phyloP scores from a whole-genome alignment of 2,113 vertebrate genomes.

The Forbesichthys papilliferus region DNA sequence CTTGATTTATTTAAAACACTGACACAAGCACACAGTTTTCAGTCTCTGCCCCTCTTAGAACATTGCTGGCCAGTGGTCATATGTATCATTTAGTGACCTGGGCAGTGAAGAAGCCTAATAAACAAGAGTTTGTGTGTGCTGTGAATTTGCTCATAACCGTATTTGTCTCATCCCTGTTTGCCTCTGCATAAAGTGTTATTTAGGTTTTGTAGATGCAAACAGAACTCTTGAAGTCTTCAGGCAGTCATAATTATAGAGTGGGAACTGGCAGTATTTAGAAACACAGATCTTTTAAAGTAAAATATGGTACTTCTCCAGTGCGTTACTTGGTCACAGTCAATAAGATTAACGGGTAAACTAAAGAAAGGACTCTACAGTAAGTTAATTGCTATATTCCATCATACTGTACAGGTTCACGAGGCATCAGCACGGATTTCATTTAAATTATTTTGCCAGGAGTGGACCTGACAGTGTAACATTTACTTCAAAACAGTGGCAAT shows the following conservation, averaged over 20 bases:
- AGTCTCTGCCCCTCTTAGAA: conserved; percentile 56
- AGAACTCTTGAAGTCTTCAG: conserved; percentile 31
- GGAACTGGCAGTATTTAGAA: conserved; percentile 60
- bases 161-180: conserved; percentile 42
- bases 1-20: conserved; percentile 28
- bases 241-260: conserved; percentile 32
- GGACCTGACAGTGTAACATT: conserved; percentile 39
- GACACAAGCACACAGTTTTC: conserved; percentile 35
- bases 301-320: conserved; percentile 38
- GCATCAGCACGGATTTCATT: conserved; percentile 10
- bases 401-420: conserved; percentile 9
- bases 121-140: conserved; percentile 56
- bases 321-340: conserved; percentile 66
- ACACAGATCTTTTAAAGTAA: conserved; percentile 18
- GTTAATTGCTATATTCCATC: conserved; percentile 56
- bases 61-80: conserved; percentile 26
- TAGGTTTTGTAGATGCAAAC: conserved; percentile 51
- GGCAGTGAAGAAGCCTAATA: conserved; percentile 30
- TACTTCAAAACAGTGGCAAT: conserved; percentile 4
- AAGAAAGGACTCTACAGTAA: conserved; percentile 2
- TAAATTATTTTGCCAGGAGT: conserved; percentile 29
- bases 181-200: conserved; percentile 22
- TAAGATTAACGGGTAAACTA: conserved; percentile 27
- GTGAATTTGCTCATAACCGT: conserved; percentile 44
- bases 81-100: conserved; percentile 31